These are phyloP conservation scores for Phymatocera aterrima DNA, from an alignment of 2,888 invertebrate genomes.

Conservation along the genomic window DNA sequence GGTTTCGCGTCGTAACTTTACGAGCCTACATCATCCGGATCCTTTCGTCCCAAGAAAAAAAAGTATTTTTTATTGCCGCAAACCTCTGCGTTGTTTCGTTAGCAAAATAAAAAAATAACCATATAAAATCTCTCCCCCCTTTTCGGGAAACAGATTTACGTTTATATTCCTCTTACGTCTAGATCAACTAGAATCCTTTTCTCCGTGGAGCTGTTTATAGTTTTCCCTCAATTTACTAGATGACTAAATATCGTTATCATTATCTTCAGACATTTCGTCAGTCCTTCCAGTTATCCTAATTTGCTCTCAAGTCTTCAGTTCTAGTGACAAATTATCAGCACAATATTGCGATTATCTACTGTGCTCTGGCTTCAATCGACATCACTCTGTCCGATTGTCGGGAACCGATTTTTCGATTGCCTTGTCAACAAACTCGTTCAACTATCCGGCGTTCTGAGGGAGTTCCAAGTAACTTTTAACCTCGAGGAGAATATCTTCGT, in stretches of 20 bases:
- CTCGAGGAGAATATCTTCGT: not conserved
- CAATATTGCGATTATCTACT: not conserved
- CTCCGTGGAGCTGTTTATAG: too few species aligned
- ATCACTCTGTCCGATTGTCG: not conserved
- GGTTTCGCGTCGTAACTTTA: not conserved
- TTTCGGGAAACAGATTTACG: too few species aligned
- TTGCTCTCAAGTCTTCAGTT: not conserved
- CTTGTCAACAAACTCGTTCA: constrained; percentile 9
- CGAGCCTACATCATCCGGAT: not conserved
- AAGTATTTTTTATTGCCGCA: not conserved
- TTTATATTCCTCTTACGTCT: not conserved
- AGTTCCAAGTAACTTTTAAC: not conserved
- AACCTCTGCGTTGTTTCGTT: not conserved
- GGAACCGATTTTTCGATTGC: not conserved
- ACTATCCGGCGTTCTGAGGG: not conserved
- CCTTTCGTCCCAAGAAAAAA: not conserved
- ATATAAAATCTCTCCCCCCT: not conserved
- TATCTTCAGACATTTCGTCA: not conserved
- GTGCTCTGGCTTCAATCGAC: not conserved
- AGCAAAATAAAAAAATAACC: not conserved
- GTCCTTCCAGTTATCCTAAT: not conserved
- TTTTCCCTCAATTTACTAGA: too few species aligned
- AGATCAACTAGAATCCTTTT: too few species aligned
- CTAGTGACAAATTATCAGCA: not conserved
- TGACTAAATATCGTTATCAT: not conserved